phyloP scores from a whole-genome alignment of 2,113 vertebrate genomes.

The Mugil cephalus region DNA sequence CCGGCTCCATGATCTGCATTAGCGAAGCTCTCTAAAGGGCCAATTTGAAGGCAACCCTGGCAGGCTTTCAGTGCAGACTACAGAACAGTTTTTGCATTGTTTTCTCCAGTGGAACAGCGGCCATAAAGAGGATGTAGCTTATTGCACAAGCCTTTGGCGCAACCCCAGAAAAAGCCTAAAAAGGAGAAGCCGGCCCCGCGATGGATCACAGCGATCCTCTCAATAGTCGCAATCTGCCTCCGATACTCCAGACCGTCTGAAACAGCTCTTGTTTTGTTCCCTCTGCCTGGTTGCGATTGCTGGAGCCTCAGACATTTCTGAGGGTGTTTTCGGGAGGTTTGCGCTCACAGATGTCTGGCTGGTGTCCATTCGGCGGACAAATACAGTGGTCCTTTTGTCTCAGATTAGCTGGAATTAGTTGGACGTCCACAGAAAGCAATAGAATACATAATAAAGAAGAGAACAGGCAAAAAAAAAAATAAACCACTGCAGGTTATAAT shows the following conservation, averaged over 20 bases:
- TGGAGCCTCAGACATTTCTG: conserved; percentile 26
- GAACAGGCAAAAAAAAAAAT: conserved; percentile 15
- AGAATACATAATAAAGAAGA: conserved; percentile 50
- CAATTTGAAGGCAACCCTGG: conserved; percentile 23
- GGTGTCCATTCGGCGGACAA: conserved; percentile 57
- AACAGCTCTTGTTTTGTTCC: conserved; percentile 46
- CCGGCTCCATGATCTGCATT: conserved; percentile 13
- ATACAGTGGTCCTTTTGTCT: conserved; percentile 69
- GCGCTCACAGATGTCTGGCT: conserved; percentile 67
- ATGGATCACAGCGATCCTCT: conserved; percentile 44
- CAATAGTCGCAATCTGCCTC: conserved; percentile 45
- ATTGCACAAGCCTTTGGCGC: conserved; percentile 72
- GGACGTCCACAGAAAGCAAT: conserved; percentile 14
- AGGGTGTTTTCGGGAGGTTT: conserved; percentile 43
- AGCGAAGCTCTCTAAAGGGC: conserved; percentile 32
- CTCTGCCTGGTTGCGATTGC: conserved; percentile 40
- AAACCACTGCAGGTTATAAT: neutral
- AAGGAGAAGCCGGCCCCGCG: conserved; percentile 63
- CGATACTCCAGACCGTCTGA: conserved; percentile 33
- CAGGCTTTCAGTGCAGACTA: conserved; percentile 26
- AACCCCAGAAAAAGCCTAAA: conserved; percentile 54
- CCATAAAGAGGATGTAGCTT: conserved; percentile 76
- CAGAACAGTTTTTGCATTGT: conserved; percentile 46
- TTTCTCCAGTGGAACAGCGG: conserved; percentile 53
- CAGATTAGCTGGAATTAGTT: conserved; percentile 43